phyloP scores from a whole-genome alignment of 1,140 invertebrate species.

The Drosophila kikkawai region DNA sequence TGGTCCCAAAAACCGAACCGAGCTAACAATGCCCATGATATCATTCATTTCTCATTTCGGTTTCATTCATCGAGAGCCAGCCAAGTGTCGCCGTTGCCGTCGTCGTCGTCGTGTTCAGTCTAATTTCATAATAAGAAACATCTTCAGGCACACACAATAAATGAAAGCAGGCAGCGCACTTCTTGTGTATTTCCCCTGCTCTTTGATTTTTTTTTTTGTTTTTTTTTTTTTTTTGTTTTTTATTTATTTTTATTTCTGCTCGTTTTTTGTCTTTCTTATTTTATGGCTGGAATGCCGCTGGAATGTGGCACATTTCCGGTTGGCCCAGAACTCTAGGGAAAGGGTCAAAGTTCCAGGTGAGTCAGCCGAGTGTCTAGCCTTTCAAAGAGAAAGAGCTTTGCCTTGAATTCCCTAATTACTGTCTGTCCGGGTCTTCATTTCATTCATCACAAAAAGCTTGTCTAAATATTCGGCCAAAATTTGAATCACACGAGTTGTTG shows the following conservation, averaged over 20 bases:
- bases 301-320: constrained; percentile 76
- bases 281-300: constrained; percentile 72
- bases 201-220: constrained; percentile 6
- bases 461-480: constrained; percentile 15
- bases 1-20: constrained; percentile 10
- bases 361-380: constrained; percentile 22
- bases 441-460: constrained; percentile 49
- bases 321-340: constrained; percentile 24
- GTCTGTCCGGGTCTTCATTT: constrained; percentile 56
- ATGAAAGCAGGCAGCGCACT: constrained; percentile 59
- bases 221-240: constrained; percentile 22
- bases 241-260: constrained; percentile 28
- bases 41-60: constrained; percentile 80
- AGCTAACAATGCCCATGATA: constrained; percentile 79
- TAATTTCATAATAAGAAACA: constrained; percentile 84
- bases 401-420: constrained; percentile 65
- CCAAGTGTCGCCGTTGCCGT: constrained; percentile 70
- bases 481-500: constrained; percentile 46
- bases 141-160: constrained; percentile 66
- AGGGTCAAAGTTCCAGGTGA: constrained; percentile 36
- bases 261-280: constrained; percentile 44
- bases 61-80: constrained; percentile 77
- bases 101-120: constrained; percentile 55
- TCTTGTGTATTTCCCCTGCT: constrained; percentile 22
- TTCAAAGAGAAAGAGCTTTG: neutral